These are phyloP conservation scores for Amphiprion percula DNA, from an alignment of 2,113 vertebrate genomes.

Conservation along the genomic window DNA sequence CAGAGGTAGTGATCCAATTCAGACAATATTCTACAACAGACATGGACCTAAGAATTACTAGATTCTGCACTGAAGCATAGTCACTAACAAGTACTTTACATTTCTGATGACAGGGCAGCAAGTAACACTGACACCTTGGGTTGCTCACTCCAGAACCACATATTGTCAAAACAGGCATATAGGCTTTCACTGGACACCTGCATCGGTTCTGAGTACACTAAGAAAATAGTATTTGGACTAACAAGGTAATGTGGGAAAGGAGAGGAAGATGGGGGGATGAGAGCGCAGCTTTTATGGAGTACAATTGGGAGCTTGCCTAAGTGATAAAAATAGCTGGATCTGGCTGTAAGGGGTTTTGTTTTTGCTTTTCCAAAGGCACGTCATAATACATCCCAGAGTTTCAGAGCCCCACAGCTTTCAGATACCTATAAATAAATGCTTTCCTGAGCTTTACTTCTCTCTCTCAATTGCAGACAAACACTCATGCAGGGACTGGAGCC, in stretches of 20 bases:
- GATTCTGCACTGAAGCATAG: slow-evolving; percentile 21
- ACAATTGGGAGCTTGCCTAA: slow-evolving; percentile 71
- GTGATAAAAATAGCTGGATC: slow-evolving; percentile 74
- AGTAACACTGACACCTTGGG: background rate
- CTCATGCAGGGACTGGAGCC: slow-evolving; percentile 57
- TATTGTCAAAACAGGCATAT: slow-evolving; percentile 12
- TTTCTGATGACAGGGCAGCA: slow-evolving; percentile 20
- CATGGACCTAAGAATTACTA: background rate
- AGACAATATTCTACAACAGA: slow-evolving; percentile 27
- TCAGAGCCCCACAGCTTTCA: slow-evolving; percentile 72
- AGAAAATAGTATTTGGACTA: slow-evolving; percentile 47
- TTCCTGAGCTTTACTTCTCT: slow-evolving; percentile 68
- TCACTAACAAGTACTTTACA: background rate
- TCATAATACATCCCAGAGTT: slow-evolving; percentile 79
- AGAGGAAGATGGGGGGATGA: slow-evolving; percentile 38
- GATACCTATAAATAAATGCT: slow-evolving; percentile 85
- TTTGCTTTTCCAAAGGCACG: slow-evolving; percentile 72
- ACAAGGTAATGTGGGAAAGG: slow-evolving; percentile 48
- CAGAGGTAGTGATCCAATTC: slow-evolving; percentile 52
- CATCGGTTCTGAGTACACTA: slow-evolving; percentile 29
- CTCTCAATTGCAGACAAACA: slow-evolving; percentile 58
- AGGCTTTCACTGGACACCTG: slow-evolving; percentile 61
- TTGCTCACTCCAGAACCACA: background rate
- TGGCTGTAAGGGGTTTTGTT: slow-evolving; percentile 69
- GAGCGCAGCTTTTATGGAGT: slow-evolving; percentile 61